Evolutionary conservation across 2,797 vertebrate species (phyloP).

Genomic region (Sternarchorhynchus goeldii): DNA sequence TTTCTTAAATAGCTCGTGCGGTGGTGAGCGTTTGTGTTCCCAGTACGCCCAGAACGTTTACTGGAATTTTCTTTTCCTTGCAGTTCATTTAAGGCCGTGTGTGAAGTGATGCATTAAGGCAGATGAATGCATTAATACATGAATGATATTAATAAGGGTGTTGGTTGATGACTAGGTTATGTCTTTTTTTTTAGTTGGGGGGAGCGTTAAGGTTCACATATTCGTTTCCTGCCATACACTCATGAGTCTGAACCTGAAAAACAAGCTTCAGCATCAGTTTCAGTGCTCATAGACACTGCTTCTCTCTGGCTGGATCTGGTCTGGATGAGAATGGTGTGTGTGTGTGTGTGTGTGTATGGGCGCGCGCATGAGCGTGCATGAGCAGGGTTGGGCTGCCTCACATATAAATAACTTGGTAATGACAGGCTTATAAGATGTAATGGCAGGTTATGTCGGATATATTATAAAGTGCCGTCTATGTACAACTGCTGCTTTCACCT

Average conservation of each 20-base stretch:
- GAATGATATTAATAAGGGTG: background rate
- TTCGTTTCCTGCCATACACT: no score
- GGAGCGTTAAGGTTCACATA: no score
- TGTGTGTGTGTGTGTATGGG: slow-evolving; percentile 4
- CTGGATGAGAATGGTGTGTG: no score
- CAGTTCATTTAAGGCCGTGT: background rate
- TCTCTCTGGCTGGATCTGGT: no score
- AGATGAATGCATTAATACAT: background rate
- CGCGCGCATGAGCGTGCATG: background rate
- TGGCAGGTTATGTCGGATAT: slow-evolving; percentile 36
- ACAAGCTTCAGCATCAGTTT: no score
- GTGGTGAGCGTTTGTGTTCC: background rate
- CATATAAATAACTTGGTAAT: slow-evolving; percentile 56
- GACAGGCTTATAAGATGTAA: slow-evolving; percentile 52
- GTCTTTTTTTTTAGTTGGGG: background rate
- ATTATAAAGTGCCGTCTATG: slow-evolving; percentile 44
- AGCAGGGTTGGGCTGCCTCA: slow-evolving; percentile 33
- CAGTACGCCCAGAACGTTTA: background rate
- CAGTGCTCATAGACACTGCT: no score
- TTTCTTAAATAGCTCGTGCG: slow-evolving; percentile 23
- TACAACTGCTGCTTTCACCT: slow-evolving; percentile 44
- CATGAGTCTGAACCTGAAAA: no score
- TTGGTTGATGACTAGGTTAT: background rate
- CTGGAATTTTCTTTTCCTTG: background rate
- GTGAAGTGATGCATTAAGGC: background rate